These are phyloP conservation scores for Micropterix aruncella DNA, from an alignment of 2,888 invertebrate genomes.

Conservation along the genomic window DNA sequence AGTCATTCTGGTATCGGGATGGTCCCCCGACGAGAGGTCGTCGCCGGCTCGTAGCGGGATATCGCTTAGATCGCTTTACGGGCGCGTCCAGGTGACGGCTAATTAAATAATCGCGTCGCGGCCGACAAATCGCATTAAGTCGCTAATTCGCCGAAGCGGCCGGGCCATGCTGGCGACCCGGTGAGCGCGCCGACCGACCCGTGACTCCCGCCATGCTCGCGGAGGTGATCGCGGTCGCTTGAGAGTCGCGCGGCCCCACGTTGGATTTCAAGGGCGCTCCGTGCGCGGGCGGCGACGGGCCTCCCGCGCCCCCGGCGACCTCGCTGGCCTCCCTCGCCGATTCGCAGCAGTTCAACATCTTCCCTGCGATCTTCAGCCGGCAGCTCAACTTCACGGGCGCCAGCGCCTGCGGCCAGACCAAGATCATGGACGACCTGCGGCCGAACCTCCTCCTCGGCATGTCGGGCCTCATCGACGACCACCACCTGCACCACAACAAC, in stretches of 20 bases:
- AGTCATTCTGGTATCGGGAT: conserved; percentile 49
- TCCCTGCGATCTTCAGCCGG: conserved; percentile 81
- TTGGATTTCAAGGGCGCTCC: conserved; percentile 75
- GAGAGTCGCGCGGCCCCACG: conserved; percentile 50
- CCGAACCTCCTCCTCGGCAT: conserved; percentile 70
- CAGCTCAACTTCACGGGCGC: conserved; percentile 70
- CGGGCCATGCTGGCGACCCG: conserved; percentile 16
- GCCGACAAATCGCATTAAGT: not conserved
- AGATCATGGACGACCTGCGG: conserved; percentile 77
- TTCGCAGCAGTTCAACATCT: conserved; percentile 80
- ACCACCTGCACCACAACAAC: conserved; percentile 39
- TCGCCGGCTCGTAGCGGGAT: conserved; percentile 13
- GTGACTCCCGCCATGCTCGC: conserved; percentile 30
- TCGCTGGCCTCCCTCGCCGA: conserved; percentile 44
- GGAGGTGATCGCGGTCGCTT: conserved; percentile 27
- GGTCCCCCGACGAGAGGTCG: conserved; percentile 32
- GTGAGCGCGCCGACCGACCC: conserved; percentile 21
- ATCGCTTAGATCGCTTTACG: conserved; percentile 11
- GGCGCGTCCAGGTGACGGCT: not conserved
- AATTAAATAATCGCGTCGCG: not conserved
- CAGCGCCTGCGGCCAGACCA: conserved; percentile 53
- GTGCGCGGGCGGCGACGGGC: conserved; percentile 40
- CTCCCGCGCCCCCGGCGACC: conserved; percentile 33
- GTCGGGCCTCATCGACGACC: conserved; percentile 67
- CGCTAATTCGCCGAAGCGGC: conserved; percentile 6